A percentile compares a stretch with the other conserved stretches of the same genome.
These are phyloP conservation scores for Bursaphelenchus mucronatus DNA, from an alignment of 1,140 invertebrate species.

Conservation along the genomic window DNA sequence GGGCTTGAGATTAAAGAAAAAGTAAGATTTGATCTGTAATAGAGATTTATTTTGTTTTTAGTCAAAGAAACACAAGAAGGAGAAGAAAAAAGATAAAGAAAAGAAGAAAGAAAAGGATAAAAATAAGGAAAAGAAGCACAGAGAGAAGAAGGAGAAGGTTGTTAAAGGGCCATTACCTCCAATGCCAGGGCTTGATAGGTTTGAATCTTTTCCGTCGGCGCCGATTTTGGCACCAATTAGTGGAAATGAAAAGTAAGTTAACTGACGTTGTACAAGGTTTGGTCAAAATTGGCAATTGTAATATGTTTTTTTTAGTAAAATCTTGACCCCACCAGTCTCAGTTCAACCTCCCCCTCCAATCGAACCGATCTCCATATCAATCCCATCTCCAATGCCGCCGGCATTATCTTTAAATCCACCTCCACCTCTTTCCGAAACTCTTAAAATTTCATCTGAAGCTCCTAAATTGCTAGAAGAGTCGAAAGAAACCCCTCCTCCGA, in stretches of 20 bases:
- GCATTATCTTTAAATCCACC: no score
- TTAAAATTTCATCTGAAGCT: no score
- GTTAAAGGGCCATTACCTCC: constrained; percentile 3
- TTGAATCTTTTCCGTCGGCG: background rate
- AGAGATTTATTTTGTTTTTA: constrained; percentile 1
- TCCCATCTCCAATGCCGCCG: no score
- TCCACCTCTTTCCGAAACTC: no score
- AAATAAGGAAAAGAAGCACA: constrained; percentile 16
- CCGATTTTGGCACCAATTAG: background rate
- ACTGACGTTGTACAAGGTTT: background rate
- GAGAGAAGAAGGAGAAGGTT: constrained; percentile 18
- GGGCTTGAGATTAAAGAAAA: background rate
- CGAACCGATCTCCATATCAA: no score
- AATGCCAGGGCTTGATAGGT: background rate
- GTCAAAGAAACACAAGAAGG: constrained; percentile 1
- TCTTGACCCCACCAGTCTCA: no score
- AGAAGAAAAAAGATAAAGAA: background rate
- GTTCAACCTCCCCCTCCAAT: no score
- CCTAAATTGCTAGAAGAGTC: background rate
- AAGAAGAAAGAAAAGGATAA: constrained; percentile 1
- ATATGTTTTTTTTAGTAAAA: no score
- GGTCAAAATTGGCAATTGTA: no score
- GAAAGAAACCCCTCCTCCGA: background rate
- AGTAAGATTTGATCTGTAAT: background rate
- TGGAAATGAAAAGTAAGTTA: background rate